Evolutionary conservation across 64 coral and sea anemone genomes (phyloP).

Genomic region (Pocillopora damicornis): DNA sequence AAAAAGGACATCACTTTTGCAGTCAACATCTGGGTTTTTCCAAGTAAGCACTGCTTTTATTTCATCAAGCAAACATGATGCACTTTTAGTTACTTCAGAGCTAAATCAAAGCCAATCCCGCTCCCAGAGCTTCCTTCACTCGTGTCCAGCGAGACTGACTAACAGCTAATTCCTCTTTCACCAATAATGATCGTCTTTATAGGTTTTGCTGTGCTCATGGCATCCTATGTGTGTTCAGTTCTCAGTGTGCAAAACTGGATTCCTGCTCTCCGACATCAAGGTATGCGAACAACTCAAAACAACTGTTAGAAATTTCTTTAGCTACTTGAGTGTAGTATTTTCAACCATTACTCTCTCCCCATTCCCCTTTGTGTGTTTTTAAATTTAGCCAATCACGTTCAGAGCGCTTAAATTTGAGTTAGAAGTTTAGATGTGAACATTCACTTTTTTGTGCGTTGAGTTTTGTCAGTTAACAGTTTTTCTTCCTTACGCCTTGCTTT

Average conservation of each 20-base stretch:
- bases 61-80: background rate
- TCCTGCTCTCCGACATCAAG: background rate
- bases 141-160: background rate
- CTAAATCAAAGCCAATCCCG: too few species aligned
- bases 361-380: too few species aligned
- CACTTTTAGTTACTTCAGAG: background rate
- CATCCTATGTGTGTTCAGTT: background rate
- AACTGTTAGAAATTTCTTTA: too few species aligned
- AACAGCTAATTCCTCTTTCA: background rate
- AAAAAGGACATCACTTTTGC: constrained; percentile 27
- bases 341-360: too few species aligned
- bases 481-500: too few species aligned
- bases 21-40: constrained; percentile 37
- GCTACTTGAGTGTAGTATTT: too few species aligned
- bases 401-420: too few species aligned
- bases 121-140: too few species aligned
- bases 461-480: too few species aligned
- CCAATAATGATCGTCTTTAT: background rate
- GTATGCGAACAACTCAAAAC: background rate
- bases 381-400: too few species aligned
- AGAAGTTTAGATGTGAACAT: too few species aligned
- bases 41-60: background rate
- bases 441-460: too few species aligned
- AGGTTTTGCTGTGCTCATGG: constrained; percentile 31
- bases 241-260: constrained; percentile 24